A percentile compares a stretch with the other conserved stretches of the same genome.
phyloP scores from a whole-genome alignment of 2,888 invertebrate genomes.

The Tuta absoluta region DNA sequence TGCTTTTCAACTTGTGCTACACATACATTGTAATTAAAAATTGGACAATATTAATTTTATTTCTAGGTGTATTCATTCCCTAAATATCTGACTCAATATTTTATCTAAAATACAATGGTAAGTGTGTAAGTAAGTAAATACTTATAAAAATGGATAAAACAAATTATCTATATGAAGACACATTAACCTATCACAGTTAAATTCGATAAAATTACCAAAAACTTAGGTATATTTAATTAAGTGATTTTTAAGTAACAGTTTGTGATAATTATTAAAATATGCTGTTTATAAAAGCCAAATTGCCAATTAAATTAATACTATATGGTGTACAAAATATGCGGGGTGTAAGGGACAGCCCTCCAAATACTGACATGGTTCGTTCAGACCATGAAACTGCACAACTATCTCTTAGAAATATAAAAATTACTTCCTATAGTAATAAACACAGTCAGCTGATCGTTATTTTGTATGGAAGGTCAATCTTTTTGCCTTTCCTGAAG shows the following conservation, averaged over 20 bases:
- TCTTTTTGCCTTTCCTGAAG: no score
- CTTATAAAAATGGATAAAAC: background rate
- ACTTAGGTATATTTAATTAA: background rate
- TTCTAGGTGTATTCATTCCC: background rate
- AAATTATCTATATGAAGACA: conserved; percentile 22
- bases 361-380: no score
- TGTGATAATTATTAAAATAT: background rate
- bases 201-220: conserved; percentile 44
- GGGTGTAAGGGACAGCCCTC: no score
- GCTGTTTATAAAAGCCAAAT: background rate
- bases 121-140: background rate
- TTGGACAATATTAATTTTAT: background rate
- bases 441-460: no score
- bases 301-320: background rate
- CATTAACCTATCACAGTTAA: conserved; percentile 62
- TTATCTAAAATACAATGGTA: conserved; percentile 3
- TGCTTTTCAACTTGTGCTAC: conserved; percentile 7
- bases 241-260: background rate
- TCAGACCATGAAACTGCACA: no score
- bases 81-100: conserved; percentile 15
- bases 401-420: no score
- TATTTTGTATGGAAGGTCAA: no score
- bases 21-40: background rate
- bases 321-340: no score
- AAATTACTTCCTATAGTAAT: no score